These are phyloP conservation scores for Trematocara variabile DNA, from an alignment of 2,113 vertebrate genomes.

Conservation along the genomic window DNA sequence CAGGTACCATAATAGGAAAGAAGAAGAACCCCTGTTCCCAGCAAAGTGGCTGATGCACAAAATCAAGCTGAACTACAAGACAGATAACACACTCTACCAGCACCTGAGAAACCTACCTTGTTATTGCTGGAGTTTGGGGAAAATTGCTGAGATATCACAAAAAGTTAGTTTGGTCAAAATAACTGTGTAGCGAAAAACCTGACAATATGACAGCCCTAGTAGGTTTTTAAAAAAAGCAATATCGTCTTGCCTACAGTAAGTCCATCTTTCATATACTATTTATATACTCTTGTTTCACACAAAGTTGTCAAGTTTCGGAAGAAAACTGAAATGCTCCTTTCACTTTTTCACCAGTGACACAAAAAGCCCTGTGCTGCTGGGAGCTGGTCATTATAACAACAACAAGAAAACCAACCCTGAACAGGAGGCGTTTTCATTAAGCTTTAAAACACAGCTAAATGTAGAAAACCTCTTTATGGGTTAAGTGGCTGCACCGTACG, in stretches of 20 bases:
- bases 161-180: neutral
- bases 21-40: neutral
- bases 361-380: constrained; percentile 8
- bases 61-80: neutral
- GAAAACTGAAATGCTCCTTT: neutral
- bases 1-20: neutral
- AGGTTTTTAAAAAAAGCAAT: accelerated
- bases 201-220: neutral
- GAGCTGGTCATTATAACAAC: neutral
- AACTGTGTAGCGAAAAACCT: neutral
- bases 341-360: constrained; percentile 8
- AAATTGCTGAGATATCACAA: neutral
- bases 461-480: neutral
- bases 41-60: neutral
- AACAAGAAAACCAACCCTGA: neutral
- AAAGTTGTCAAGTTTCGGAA: constrained; percentile 11
- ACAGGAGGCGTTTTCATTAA: neutral
- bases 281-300: constrained; percentile 28
- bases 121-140: neutral
- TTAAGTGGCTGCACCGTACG: neutral
- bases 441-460: constrained; percentile 11
- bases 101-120: neutral
- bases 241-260: neutral
- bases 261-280: neutral
- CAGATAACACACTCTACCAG: neutral